Percentiles rank a stretch among this genome's conserved stretches.
phyloP scores from a whole-genome alignment of 92 coral and sea anemone genomes.

The Nematostella vectensis region DNA sequence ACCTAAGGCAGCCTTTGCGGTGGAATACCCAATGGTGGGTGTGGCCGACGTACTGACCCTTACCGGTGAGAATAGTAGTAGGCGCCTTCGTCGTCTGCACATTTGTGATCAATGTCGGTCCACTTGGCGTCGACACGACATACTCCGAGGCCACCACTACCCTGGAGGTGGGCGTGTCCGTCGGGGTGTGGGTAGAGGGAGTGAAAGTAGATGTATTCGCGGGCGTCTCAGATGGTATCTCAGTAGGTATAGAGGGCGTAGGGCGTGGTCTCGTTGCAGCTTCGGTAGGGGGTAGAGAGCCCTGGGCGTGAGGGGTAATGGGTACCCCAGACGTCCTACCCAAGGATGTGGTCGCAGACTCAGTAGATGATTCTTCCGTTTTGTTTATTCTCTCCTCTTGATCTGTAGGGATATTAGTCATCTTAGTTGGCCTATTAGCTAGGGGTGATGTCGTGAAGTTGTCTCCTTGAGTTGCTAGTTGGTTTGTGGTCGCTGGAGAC shows the following conservation, averaged over 20 bases:
- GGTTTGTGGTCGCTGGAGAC: neutral
- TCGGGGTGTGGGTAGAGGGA: neutral
- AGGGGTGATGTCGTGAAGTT: no score
- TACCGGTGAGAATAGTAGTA: neutral
- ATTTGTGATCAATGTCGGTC: neutral
- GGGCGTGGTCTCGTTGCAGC: neutral
- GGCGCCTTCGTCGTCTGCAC: neutral
- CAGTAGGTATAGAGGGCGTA: neutral
- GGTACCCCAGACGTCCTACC: no score
- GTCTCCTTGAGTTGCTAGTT: no score
- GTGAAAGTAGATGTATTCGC: neutral
- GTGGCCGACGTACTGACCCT: neutral
- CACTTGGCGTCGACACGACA: no score
- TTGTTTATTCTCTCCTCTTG: no score
- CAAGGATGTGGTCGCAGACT: no score
- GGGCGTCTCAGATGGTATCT: neutral
- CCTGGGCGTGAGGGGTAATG: no score
- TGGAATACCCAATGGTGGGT: neutral
- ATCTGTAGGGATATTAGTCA: no score
- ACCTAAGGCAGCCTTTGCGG: neutral
- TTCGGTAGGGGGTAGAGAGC: no score
- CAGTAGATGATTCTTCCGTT: no score
- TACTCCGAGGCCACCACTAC: no score
- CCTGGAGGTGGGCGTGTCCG: neutral
- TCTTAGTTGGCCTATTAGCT: no score